Evolutionary conservation across 1,140 invertebrate species (phyloP), one percentile per base, ranked within the genome.

Genomic region (Rhagoletis pomonella): DNA sequence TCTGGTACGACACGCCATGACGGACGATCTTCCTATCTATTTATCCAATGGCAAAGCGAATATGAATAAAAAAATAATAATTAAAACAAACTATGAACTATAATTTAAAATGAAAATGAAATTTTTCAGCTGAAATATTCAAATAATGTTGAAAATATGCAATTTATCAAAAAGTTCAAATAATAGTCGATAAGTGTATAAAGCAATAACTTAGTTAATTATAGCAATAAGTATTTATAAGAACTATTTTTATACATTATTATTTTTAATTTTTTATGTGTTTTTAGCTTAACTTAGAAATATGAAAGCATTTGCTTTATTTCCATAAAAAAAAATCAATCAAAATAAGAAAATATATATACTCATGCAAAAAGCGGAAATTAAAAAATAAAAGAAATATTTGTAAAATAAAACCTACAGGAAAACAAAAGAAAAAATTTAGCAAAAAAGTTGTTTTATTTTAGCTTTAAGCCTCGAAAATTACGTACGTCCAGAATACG

Each of bases 1-100:
- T 98, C 98, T 98, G 98, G 98, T 98, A 98, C 98, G 97, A 97
- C 97, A 98, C 96, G 95, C 95, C 95, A 94, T 93, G 93, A 93
- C 93, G 94, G 94, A 93, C 94, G 93, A 92, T 92, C 91, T 92
- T 91, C 91, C 89, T 86, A 86, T 17, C 39, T 86, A 86, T 17
- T 12, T 86, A 65, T 67, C 73, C 60, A 62, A 85, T 60, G 84
- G 14, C 50, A 39, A 44, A 62, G 55, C 60, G 60, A 62, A 60
- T 29, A 62, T 55, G 12, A 62, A 55, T 2, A 9, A 62, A 7
- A n/a, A 55, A 60, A 85, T 29, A 73, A 9, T 44, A 17, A 7
- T 47, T 44, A 47, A 73, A 73, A 42, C 50, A 62, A 44, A 64
- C 17, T 14, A 59, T 47, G 1, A 39, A 42, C 39, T 14, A 39